phyloP scores from a whole-genome alignment of 2,797 vertebrate species.

The Tenualosa thibaudeaui region DNA sequence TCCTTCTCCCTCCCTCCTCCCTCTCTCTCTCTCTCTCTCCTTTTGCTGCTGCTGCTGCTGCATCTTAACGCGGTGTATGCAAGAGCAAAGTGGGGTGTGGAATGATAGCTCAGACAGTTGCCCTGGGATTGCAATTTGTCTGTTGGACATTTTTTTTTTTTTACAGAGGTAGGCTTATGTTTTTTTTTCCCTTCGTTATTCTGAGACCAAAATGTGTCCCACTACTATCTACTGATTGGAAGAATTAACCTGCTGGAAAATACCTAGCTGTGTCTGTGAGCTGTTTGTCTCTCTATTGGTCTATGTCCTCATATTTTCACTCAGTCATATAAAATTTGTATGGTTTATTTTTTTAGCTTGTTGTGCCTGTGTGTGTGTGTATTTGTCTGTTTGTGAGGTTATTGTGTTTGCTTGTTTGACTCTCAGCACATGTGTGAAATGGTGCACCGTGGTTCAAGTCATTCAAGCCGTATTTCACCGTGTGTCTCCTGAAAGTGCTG shows the following conservation, averaged over 20 bases:
- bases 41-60: neutral
- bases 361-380: slow-evolving; percentile 13
- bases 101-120: slow-evolving; percentile 15
- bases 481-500: neutral
- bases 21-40: neutral
- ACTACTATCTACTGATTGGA: neutral
- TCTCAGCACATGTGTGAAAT: neutral
- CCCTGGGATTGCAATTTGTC: neutral
- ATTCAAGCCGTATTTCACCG: slow-evolving; percentile 10
- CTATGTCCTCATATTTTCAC: neutral
- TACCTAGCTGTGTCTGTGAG: neutral
- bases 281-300: neutral
- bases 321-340: neutral
- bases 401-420: neutral
- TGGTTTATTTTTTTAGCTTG: neutral
- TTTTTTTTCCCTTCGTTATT: neutral
- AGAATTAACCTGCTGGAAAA: neutral
- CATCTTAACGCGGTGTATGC: neutral
- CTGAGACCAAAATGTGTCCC: neutral
- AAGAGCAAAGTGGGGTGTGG: neutral
- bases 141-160: slow-evolving; percentile 3
- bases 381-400: neutral
- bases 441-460: slow-evolving; percentile 13
- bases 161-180: neutral
- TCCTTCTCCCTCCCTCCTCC: neutral